These are phyloP conservation scores for Lepidocyrtinus sp. DNA, from an alignment of 2,888 invertebrate genomes.

Conservation along the genomic window DNA sequence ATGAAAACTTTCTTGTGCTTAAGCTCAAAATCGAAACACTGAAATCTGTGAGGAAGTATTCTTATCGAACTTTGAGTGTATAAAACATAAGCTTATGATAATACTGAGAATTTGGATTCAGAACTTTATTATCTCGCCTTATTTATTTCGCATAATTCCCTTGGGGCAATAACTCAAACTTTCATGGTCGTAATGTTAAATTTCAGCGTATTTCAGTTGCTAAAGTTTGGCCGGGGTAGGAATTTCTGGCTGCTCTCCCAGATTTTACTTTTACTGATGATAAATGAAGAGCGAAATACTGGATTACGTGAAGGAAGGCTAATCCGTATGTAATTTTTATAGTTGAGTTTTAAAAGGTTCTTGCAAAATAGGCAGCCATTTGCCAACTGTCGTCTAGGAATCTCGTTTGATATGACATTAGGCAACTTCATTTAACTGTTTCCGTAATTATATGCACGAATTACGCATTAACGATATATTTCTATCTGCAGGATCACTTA, in stretches of 20 bases:
- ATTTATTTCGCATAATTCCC: neutral
- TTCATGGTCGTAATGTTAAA: neutral
- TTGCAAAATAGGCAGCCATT: neutral
- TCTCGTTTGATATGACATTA: neutral
- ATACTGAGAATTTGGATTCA: neutral
- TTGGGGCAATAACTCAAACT: neutral
- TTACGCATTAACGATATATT: too few species aligned
- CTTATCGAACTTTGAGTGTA: neutral
- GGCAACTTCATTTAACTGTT: too few species aligned
- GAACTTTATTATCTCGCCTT: neutral
- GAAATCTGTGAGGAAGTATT: neutral
- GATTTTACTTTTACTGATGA: too few species aligned
- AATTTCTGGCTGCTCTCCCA: too few species aligned
- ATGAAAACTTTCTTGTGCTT: neutral
- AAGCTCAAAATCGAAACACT: neutral
- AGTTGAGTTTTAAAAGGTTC: neutral
- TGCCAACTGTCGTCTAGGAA: neutral
- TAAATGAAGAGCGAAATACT: neutral
- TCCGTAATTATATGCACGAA: too few species aligned
- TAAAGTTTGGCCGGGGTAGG: too few species aligned
- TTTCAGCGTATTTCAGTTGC: neutral
- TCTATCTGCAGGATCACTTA: slow-evolving; percentile 62
- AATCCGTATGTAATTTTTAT: neutral
- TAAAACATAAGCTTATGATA: neutral
- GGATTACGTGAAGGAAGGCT: neutral